Percentiles rank a stretch among this genome's conserved stretches.
These are phyloP conservation scores for Hippocampus guttulatus DNA, from an alignment of 2,113 vertebrate species.

Conservation along the genomic window DNA sequence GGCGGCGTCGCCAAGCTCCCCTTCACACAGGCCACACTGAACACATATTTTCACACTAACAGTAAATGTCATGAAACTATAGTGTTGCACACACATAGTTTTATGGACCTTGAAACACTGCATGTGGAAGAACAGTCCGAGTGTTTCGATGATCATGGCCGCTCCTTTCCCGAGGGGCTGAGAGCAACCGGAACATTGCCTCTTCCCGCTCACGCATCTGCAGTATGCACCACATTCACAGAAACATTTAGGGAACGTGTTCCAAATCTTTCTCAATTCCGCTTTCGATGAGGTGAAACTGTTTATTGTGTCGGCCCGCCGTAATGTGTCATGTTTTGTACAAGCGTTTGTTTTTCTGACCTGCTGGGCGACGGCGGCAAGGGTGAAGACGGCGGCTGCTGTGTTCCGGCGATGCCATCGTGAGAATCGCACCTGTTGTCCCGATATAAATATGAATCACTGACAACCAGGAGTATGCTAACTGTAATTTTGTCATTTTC, in stretches of 20 bases:
- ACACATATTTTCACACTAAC: not conserved
- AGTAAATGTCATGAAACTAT: too few species aligned
- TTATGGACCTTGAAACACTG: constrained; percentile 89
- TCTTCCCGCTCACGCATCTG: constrained; percentile 93
- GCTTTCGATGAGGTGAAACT: too few species aligned
- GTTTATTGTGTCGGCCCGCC: too few species aligned
- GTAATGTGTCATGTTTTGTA: not conserved
- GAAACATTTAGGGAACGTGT: too few species aligned
- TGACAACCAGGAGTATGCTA: not conserved
- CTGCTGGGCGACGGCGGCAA: constrained; percentile 85
- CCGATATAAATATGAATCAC: not conserved
- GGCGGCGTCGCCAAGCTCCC: constrained; percentile 85
- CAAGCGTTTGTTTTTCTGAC: constrained; percentile 48
- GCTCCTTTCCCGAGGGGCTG: constrained; percentile 90
- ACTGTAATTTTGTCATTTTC: not conserved
- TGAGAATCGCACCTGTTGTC: constrained; percentile 77
- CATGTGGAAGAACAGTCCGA: constrained; percentile 91
- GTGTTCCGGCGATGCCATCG: constrained; percentile 72
- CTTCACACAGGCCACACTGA: constrained; percentile 89
- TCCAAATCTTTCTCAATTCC: too few species aligned
- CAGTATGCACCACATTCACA: constrained; percentile 35
- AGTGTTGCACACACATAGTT: too few species aligned
- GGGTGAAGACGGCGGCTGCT: constrained; percentile 60
- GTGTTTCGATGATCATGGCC: constrained; percentile 95
- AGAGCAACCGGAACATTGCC: constrained; percentile 87